Percentiles rank a stretch among this genome's conserved stretches.
Conservation (phyloP, 2,888 invertebrate species). For the Spodoptera exigua region DNA sequence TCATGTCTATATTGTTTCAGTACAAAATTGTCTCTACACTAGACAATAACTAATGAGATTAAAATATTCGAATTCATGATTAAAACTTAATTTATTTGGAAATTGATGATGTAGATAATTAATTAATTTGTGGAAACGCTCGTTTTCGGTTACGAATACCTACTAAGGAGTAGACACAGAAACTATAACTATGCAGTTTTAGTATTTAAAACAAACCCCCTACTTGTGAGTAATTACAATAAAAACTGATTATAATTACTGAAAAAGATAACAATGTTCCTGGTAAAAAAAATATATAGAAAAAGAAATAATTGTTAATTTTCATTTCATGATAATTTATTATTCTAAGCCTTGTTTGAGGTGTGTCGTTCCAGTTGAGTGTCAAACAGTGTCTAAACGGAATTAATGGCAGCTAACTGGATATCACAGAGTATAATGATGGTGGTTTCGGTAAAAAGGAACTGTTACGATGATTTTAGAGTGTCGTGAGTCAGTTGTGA, state of each 20-base stretch:
- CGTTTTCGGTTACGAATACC: too few relatives aligned
- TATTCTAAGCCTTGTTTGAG: too few relatives aligned
- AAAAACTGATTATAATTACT: too few relatives aligned
- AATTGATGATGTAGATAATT: not conserved
- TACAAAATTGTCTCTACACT: conserved; percentile 21
- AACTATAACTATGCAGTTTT: too few relatives aligned
- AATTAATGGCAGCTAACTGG: not conserved
- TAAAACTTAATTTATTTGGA: not conserved
- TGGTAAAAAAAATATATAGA: too few relatives aligned
- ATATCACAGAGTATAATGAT: not conserved
- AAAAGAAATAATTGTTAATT: too few relatives aligned
- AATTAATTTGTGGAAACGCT: not conserved
- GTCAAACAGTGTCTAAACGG: not conserved
- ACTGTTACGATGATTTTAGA: conserved; percentile 52
- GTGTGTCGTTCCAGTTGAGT: not conserved
- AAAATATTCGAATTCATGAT: not conserved
- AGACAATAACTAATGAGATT: conserved; percentile 1
- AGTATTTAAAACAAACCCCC: too few relatives aligned
- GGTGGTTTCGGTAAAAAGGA: conserved; percentile 33
- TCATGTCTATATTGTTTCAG: conserved; percentile 55
- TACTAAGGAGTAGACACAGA: too few relatives aligned
- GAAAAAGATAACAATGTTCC: too few relatives aligned
- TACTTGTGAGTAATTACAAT: too few relatives aligned
- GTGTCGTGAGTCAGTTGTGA: conserved; percentile 59
- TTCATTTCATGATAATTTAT: too few relatives aligned